phyloP scores from a whole-genome alignment of 2,797 vertebrate species.

The Lophotriccus pileatus region DNA sequence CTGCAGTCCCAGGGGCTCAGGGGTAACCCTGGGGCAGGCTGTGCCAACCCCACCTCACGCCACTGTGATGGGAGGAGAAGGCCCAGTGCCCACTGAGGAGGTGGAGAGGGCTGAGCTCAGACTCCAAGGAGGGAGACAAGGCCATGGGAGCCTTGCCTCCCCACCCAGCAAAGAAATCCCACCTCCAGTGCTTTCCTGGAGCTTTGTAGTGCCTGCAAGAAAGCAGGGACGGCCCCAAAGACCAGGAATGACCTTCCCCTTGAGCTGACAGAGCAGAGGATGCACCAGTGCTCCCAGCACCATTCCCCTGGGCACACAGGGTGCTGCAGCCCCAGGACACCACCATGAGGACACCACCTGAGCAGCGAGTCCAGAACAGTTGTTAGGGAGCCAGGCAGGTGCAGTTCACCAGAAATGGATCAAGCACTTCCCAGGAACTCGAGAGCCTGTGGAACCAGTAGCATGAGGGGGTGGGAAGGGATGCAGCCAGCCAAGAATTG shows the following conservation, averaged over 20 bases:
- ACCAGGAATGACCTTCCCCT: background rate
- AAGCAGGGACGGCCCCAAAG: fast-evolving
- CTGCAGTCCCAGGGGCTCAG: background rate
- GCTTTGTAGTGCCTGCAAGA: background rate
- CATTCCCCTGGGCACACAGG: background rate
- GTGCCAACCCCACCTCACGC: no score
- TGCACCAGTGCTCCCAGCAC: background rate
- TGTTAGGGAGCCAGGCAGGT: background rate
- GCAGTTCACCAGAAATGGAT: background rate
- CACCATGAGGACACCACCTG: fast-evolving
- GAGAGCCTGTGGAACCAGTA: background rate
- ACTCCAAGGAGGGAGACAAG: fast-evolving
- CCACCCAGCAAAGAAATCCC: background rate
- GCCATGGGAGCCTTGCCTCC: background rate
- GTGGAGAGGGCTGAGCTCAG: background rate
- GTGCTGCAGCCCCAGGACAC: background rate
- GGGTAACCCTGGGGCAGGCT: background rate
- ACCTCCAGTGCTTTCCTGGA: background rate
- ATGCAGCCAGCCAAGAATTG: background rate
- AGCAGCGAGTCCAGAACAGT: fast-evolving
- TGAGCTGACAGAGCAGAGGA: background rate
- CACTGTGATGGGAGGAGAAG: background rate
- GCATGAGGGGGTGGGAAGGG: background rate
- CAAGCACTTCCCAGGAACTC: background rate
- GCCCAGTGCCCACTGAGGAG: background rate